These are phyloP conservation scores for Ophion costatus DNA, from an alignment of 2,888 invertebrate species.

Conservation along the genomic window DNA sequence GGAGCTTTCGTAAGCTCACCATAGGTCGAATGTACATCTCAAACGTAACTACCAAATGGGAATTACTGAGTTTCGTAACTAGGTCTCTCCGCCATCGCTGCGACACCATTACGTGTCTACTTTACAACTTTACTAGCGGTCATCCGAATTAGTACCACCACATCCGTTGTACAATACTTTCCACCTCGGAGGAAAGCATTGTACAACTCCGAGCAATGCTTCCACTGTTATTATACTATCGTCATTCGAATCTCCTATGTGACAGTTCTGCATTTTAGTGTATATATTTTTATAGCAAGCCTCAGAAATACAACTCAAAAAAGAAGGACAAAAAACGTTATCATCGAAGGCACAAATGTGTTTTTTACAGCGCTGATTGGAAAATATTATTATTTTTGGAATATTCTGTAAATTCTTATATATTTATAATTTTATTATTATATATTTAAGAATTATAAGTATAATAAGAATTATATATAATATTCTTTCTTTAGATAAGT, in stretches of 20 bases:
- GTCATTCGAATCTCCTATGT: neutral
- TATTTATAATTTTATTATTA: too few species aligned
- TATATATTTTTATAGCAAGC: neutral
- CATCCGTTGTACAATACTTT: conserved; percentile 3
- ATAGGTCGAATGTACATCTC: conserved; percentile 11
- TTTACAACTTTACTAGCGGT: conserved; percentile 61
- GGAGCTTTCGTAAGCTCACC: conserved; percentile 31
- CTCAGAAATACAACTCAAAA: neutral
- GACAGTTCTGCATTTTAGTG: neutral
- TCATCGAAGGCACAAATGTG: neutral
- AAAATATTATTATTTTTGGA: neutral
- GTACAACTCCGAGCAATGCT: conserved; percentile 8
- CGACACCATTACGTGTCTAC: conserved; percentile 24
- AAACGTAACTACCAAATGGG: conserved; percentile 43
- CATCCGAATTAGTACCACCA: conserved; percentile 53
- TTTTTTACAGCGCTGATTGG: neutral
- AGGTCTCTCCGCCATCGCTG: conserved; percentile 37
- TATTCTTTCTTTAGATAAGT: too few species aligned
- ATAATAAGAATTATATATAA: too few species aligned
- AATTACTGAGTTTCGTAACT: conserved; percentile 64
- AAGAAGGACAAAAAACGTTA: neutral
- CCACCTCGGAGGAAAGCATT: conserved; percentile 2
- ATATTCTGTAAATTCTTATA: too few species aligned
- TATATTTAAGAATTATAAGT: too few species aligned
- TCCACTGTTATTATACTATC: conserved; percentile 15